Conservation (phyloP, 2,888 invertebrate genomes). For the Polymixis flavicincta region DNA sequence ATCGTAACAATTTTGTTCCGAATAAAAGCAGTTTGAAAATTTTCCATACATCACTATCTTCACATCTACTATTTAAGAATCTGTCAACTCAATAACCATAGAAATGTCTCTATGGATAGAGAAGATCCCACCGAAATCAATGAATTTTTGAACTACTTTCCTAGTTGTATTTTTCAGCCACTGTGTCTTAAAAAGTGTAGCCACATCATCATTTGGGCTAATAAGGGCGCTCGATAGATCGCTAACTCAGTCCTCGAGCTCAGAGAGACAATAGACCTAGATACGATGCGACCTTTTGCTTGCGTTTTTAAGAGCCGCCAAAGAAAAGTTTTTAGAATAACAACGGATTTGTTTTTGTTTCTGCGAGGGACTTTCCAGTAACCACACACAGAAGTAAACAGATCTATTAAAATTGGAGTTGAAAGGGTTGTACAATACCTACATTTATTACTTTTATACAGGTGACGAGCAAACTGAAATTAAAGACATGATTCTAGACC, state of each 20-base stretch:
- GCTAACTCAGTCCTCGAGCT: constrained; percentile 56
- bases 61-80: too few relatives aligned
- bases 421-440: too few relatives aligned
- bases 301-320: constrained; percentile 34
- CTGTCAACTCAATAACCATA: too few relatives aligned
- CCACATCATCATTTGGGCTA: constrained; percentile 28
- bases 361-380: neutral
- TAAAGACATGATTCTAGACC: too few relatives aligned
- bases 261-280: constrained; percentile 59
- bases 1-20: too few relatives aligned
- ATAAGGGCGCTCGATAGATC: constrained; percentile 60
- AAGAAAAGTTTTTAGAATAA: constrained; percentile 11
- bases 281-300: constrained; percentile 43
- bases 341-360: constrained; percentile 10
- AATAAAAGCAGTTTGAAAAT: too few relatives aligned
- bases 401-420: too few relatives aligned
- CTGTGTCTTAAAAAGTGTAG: constrained; percentile 25
- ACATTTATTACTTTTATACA: too few relatives aligned
- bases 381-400: neutral
- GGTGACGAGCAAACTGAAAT: too few relatives aligned
- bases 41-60: too few relatives aligned
- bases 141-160: neutral
- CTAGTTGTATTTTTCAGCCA: neutral
- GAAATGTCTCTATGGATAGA: too few relatives aligned
- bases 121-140: too few relatives aligned